These are phyloP conservation scores for Conchocele bisecta DNA, from an alignment of 2,888 invertebrate genomes.

Conservation along the genomic window DNA sequence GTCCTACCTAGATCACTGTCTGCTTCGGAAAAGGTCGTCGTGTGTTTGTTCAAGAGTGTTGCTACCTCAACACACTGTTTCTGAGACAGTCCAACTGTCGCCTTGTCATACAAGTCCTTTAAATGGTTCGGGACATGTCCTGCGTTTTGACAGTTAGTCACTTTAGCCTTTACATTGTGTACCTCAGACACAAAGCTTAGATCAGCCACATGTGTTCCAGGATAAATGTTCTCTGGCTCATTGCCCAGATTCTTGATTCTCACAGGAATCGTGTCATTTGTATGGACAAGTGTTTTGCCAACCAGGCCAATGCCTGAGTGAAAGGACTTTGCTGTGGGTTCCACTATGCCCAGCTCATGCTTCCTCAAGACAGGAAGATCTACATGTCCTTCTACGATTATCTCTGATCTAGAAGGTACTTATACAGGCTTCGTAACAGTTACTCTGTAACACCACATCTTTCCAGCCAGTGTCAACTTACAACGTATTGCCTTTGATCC, in stretches of 20 bases:
- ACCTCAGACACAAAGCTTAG: background rate
- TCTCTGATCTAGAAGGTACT: background rate
- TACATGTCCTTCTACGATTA: background rate
- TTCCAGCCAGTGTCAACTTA: background rate
- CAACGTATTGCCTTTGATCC: too few relatives aligned
- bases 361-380: background rate
- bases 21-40: background rate
- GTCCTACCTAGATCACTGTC: background rate
- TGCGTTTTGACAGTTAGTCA: background rate
- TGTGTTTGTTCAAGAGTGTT: constrained; percentile 1
- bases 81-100: background rate
- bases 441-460: background rate
- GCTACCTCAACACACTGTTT: background rate
- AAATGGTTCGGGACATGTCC: background rate
- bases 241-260: background rate
- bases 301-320: background rate
- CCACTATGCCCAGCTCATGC: background rate
- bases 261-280: background rate
- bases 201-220: background rate
- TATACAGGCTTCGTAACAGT: background rate
- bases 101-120: background rate
- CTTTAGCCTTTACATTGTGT: background rate
- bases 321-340: background rate
- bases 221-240: background rate
- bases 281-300: background rate